Percentiles rank a stretch among this genome's conserved stretches.
Evolutionary conservation across 2,888 invertebrate species (phyloP).

Genomic region (Amphipyra berbera): DNA sequence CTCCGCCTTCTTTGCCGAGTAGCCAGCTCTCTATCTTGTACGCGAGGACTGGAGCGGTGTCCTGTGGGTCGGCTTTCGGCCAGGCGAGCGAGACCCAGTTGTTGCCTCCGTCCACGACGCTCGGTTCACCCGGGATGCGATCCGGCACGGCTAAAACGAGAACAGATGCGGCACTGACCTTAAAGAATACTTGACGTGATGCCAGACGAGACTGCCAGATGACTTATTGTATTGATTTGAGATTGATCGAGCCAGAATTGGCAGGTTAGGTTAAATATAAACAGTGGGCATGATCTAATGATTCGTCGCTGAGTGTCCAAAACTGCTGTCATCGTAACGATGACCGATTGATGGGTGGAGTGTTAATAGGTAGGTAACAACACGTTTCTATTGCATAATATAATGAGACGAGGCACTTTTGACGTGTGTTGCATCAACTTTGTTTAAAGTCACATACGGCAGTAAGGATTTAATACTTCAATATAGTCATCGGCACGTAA

Average conservation of each 20-base stretch:
- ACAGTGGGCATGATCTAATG: conserved; percentile 37
- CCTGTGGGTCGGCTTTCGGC: conserved; percentile 93
- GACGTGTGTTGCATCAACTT: not conserved
- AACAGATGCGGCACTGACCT: conserved; percentile 79
- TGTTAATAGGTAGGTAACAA: not conserved
- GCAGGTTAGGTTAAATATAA: conserved; percentile 55
- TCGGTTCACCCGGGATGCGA: conserved; percentile 93
- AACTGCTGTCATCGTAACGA: conserved; percentile 4
- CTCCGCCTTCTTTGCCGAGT: conserved; percentile 94
- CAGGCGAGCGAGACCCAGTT: conserved; percentile 96
- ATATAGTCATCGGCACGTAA: no score
- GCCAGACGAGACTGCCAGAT: conserved; percentile 79
- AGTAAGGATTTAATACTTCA: no score
- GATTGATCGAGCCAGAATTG: conserved; percentile 51
- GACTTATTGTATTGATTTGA: conserved; percentile 65
- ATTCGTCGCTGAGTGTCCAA: conserved; percentile 37
- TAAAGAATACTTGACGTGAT: conserved; percentile 75
- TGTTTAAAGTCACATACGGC: no score
- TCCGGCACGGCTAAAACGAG: conserved; percentile 94
- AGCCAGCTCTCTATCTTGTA: conserved; percentile 96
- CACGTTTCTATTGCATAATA: conserved; percentile 9
- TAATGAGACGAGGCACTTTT: not conserved
- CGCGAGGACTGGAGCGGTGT: conserved; percentile 93
- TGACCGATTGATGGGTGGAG: conserved; percentile 11
- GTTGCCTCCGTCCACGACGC: conserved; percentile 94